Evolutionary conservation across 2,797 vertebrate genomes (phyloP).

Genomic region (Lepidocolaptes lacrymiger): DNA sequence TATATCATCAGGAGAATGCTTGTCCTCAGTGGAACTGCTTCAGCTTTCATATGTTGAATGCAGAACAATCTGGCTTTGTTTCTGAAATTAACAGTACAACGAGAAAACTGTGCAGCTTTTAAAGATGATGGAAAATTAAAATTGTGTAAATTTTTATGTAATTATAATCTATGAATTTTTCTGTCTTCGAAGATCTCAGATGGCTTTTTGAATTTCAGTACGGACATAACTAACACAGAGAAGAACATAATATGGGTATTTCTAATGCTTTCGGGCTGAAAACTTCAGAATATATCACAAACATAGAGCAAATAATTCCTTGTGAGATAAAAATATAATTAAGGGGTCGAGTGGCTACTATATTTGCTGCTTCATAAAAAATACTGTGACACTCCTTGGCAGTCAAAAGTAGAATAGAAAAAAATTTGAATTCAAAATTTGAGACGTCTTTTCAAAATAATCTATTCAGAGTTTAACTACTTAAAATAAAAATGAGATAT

Average conservation of each 20-base stretch:
- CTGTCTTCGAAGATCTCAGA: background rate
- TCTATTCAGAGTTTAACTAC: background rate
- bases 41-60: background rate
- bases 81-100: background rate
- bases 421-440: background rate
- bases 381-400: rapidly evolving
- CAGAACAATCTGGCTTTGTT: background rate
- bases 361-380: background rate
- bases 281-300: background rate
- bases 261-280: background rate
- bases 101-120: background rate
- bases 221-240: background rate
- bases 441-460: background rate
- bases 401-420: background rate
- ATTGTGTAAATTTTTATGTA: background rate
- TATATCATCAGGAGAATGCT: background rate
- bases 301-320: background rate
- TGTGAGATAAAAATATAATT: background rate
- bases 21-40: background rate
- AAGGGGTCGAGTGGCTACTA: background rate
- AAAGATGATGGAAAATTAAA: background rate
- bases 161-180: background rate
- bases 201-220: background rate
- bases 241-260: background rate
- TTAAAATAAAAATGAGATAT: background rate